Percentiles rank a stretch among this genome's conserved stretches.
These are phyloP conservation scores for Scomber scombrus DNA, from an alignment of 2,113 vertebrate species.

Conservation along the genomic window DNA sequence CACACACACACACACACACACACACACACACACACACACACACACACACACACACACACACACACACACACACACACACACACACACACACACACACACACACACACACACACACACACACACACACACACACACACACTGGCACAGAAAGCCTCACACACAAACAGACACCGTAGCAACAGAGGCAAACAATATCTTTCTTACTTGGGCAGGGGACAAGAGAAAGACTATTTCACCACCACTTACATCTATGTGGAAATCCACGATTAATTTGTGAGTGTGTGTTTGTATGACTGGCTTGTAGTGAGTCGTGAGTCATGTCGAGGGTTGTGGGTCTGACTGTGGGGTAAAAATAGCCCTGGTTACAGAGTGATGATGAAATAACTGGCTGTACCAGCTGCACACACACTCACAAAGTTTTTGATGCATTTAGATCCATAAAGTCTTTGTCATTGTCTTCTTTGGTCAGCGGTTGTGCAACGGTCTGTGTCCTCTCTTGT, in stretches of 20 bases:
- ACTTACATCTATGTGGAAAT: slow-evolving; percentile 49
- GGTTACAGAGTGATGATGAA: slow-evolving; percentile 63
- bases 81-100: slow-evolving; percentile 6
- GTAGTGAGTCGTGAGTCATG: slow-evolving; percentile 61
- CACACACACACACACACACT: slow-evolving; percentile 23
- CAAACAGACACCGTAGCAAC: slow-evolving; percentile 29
- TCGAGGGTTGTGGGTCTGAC: slow-evolving; percentile 35
- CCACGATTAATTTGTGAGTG: slow-evolving; percentile 40
- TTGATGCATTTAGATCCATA: neutral
- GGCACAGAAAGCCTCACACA: neutral
- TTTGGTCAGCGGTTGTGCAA: too few relatives aligned
- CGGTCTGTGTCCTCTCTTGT: neutral
- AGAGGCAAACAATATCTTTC: slow-evolving; percentile 27
- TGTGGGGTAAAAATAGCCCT: slow-evolving; percentile 68
- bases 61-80: slow-evolving; percentile 26
- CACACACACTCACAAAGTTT: slow-evolving; percentile 22
- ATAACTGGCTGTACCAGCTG: slow-evolving; percentile 52
- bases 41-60: slow-evolving; percentile 8
- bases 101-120: neutral
- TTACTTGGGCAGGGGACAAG: slow-evolving; percentile 2
- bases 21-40: slow-evolving; percentile 11
- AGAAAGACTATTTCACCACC: slow-evolving; percentile 25
- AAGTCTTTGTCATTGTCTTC: neutral
- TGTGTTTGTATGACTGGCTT: slow-evolving; percentile 31
- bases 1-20: slow-evolving; percentile 8